phyloP scores from a whole-genome alignment of 2,888 invertebrate genomes.

The Ganaspis brasiliensis region DNA sequence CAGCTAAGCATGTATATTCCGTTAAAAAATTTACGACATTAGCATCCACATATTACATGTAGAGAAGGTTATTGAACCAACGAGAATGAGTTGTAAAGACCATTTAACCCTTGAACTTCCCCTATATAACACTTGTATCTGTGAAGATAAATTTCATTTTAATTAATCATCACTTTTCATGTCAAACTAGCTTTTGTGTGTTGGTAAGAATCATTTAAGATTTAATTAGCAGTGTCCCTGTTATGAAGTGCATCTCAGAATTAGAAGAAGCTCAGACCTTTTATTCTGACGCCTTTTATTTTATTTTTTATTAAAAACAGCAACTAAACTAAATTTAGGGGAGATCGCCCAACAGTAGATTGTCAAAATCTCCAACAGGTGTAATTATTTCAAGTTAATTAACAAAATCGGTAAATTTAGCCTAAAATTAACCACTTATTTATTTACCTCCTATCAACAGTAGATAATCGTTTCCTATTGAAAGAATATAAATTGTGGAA shows the following conservation, averaged over 20 bases:
- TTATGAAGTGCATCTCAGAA: neutral
- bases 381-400: too few species aligned
- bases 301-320: neutral
- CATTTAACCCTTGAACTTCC: slow-evolving; percentile 42
- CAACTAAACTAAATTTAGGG: too few species aligned
- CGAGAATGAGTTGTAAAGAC: slow-evolving; percentile 35
- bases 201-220: slow-evolving; percentile 4
- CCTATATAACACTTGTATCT: slow-evolving; percentile 38
- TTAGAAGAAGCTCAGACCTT: neutral
- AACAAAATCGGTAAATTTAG: too few species aligned
- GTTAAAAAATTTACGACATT: slow-evolving; percentile 41
- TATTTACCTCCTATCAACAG: too few species aligned
- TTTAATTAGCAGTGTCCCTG: slow-evolving; percentile 32
- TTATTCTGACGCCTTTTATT: neutral
- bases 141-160: slow-evolving; percentile 31
- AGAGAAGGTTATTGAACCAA: slow-evolving; percentile 43
- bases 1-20: slow-evolving; percentile 29
- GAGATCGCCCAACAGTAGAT: too few species aligned
- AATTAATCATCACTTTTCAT: slow-evolving; percentile 36
- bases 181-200: slow-evolving; percentile 15
- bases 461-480: too few species aligned
- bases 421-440: too few species aligned
- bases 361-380: too few species aligned
- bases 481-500: too few species aligned
- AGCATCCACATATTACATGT: slow-evolving; percentile 38